phyloP scores from a whole-genome alignment of 2,113 vertebrate species.

The Euleptes europaea region DNA sequence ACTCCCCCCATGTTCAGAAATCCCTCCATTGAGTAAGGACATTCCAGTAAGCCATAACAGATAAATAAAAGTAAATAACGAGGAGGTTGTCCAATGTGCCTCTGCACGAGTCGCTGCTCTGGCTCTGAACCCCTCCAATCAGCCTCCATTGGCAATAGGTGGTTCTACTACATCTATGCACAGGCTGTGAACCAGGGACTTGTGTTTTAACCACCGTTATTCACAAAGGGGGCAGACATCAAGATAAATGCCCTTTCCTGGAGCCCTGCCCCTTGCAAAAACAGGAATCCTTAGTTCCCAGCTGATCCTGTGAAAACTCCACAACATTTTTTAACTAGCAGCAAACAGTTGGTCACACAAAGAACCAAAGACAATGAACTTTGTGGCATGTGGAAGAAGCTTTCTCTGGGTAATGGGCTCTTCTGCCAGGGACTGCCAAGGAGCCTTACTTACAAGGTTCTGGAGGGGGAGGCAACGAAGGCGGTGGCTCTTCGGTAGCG shows the following conservation, averaged over 20 bases:
- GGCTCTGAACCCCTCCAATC: neutral
- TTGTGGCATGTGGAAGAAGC: neutral
- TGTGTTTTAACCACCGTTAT: neutral
- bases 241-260: neutral
- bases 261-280: neutral
- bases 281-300: neutral
- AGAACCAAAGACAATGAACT: neutral
- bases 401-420: accelerated
- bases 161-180: neutral
- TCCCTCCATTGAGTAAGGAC: no score
- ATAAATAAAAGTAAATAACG: no score
- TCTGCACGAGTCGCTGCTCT: neutral
- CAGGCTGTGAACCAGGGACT: no score
- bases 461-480: slow-evolving; percentile 78
- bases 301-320: neutral
- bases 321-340: neutral
- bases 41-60: no score
- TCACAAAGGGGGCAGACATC: neutral
- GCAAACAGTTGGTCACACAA: neutral
- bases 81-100: neutral
- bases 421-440: neutral
- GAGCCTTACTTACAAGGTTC: slow-evolving; percentile 81
- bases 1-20: no score
- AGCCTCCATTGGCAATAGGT: neutral
- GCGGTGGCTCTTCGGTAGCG: slow-evolving; percentile 83